Percentiles rank a stretch among this genome's conserved stretches.
phyloP scores from a whole-genome alignment of 2,888 invertebrate genomes.

The Phyllotreta cruciferae region DNA sequence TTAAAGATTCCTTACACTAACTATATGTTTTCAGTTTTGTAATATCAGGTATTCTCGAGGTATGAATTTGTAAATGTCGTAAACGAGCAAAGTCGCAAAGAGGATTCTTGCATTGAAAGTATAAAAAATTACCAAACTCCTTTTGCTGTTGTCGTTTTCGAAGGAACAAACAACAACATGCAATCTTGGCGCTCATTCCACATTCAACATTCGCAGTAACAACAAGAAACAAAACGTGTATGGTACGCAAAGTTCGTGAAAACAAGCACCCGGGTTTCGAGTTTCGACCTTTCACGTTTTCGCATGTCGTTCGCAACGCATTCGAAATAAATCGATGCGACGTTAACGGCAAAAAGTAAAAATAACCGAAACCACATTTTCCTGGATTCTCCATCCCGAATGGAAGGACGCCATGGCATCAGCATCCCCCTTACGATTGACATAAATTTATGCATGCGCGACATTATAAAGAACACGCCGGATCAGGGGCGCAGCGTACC shows the following conservation, averaged over 20 bases:
- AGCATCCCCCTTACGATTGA: conserved; percentile 14
- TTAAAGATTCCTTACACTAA: no score
- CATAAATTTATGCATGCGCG: conserved; percentile 14
- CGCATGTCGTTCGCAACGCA: conserved; percentile 8
- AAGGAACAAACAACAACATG: background rate
- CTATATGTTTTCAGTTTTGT: no score
- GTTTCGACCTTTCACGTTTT: conserved; percentile 9
- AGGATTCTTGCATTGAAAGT: no score
- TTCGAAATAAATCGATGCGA: conserved; percentile 10
- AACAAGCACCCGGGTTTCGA: background rate
- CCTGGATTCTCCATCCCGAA: conserved; percentile 4
- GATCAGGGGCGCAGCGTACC: background rate
- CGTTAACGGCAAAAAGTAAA: conserved; percentile 10
- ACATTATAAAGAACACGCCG: conserved; percentile 5
- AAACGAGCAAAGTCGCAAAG: no score
- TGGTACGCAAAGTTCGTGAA: background rate
- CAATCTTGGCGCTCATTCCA: background rate
- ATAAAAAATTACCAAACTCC: no score
- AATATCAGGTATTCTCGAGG: no score
- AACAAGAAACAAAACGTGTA: background rate
- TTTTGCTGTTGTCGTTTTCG: no score
- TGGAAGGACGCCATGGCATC: conserved; percentile 13
- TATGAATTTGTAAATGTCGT: no score
- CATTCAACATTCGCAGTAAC: background rate
- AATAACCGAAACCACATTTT: conserved; percentile 9